Evolutionary conservation across 2,888 invertebrate genomes (phyloP).

Genomic region (Kuschelorhynchus macadamiae): DNA sequence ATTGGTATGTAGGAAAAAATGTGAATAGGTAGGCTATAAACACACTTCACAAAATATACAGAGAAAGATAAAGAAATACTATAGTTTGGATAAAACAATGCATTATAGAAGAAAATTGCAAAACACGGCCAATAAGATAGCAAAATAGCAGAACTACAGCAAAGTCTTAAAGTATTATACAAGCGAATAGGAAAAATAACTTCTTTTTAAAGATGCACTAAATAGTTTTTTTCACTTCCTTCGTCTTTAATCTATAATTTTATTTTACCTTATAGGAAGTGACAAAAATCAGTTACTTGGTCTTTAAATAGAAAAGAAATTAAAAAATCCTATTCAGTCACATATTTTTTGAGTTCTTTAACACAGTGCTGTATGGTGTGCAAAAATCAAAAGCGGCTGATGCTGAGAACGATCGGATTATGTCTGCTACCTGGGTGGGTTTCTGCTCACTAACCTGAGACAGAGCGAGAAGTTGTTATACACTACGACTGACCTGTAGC

Average conservation of each 20-base stretch:
- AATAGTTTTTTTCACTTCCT: too few relatives aligned
- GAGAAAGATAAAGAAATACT: slow-evolving; percentile 16
- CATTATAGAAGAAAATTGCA: slow-evolving; percentile 30
- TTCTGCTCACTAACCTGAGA: slow-evolving; percentile 96
- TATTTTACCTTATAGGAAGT: not conserved
- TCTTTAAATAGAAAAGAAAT: too few relatives aligned
- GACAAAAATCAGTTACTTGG: too few relatives aligned
- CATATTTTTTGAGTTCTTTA: not conserved
- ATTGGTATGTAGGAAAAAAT: too few relatives aligned
- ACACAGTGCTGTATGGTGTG: slow-evolving; percentile 19
- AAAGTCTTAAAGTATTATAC: slow-evolving; percentile 7
- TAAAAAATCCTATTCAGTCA: not conserved
- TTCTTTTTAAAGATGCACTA: not conserved
- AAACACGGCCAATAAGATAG: slow-evolving; percentile 27
- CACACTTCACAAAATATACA: slow-evolving; percentile 2
- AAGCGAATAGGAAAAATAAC: not conserved
- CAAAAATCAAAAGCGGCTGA: slow-evolving; percentile 21
- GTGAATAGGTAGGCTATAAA: slow-evolving; percentile 31
- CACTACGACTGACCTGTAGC: slow-evolving; percentile 99
- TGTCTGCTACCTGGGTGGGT: slow-evolving; percentile 77
- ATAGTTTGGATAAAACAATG: slow-evolving; percentile 24
- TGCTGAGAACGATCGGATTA: slow-evolving; percentile 56
- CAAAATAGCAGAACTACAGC: slow-evolving; percentile 32
- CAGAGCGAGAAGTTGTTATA: slow-evolving; percentile 99
- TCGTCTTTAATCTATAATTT: too few relatives aligned